Evolutionary conservation across 2,797 vertebrate species (phyloP), one percentile per base, ranked within the genome.

Genomic region (Epinephelus malabaricus): DNA sequence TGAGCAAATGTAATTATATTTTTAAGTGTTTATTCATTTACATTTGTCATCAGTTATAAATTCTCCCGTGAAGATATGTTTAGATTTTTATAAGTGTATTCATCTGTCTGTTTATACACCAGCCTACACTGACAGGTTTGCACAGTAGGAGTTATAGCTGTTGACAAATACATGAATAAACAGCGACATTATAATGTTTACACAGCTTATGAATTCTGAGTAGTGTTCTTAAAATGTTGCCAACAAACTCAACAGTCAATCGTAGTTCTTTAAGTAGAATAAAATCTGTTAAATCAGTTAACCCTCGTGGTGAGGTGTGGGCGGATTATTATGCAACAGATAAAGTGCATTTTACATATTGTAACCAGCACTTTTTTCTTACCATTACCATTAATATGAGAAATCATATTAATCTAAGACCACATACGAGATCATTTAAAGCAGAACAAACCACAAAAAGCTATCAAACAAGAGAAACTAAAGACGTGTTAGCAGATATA

Each of bases 401-500:
- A 1, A 58, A 43, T 40, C 0, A 6, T 11, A 43, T 61, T 51
- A 43, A 60, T 71, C n/a, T 6, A 61, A 19, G 19, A 27, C 23
- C 1, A 10, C 18, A 12, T 38, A 10, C 64, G 19, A 10, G 19
- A 47, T 56, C 6, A 9, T n/a, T 12, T 18, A 30, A 55, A 49
- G 51, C 2, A 2, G 1, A 49, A 34, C 1, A 64, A 65, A 21
- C n/a, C 27, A 19, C 27, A 59, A 45, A 60, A 75, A 7, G 13
- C 21, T 10, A 11, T 12, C 6, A 51, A 12, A 27, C 45, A 67
- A 61, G 1, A 2, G 6, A 18, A 47, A 69, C 1, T n/a, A 21
- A 7, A 60, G 49, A 60, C 45, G 12, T 74, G 34, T 75, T 78
- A 87, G 79, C 86, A 87, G 87, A 81, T 90, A 65, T 70, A 78